Conservation (phyloP, 2,888 invertebrate genomes). For the Tachystola acroxantha region DNA sequence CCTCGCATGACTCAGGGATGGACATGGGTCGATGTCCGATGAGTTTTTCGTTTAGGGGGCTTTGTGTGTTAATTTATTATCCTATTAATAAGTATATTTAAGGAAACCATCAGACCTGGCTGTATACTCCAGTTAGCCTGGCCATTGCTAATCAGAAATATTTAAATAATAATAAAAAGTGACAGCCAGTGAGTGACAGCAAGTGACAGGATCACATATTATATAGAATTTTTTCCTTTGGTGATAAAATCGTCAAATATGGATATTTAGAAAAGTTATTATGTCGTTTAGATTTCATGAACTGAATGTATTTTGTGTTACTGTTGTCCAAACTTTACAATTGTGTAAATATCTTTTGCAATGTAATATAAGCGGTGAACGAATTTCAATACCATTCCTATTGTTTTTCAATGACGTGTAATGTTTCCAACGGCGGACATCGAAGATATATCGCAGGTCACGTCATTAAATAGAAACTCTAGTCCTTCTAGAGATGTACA, state of each 20-base stretch:
- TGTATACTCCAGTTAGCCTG: no score
- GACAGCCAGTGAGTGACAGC: background rate
- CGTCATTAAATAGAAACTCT: conserved; percentile 55
- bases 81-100: no score
- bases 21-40: no score
- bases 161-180: no score
- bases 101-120: no score
- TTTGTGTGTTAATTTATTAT: no score
- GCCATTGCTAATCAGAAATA: no score
- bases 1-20: no score
- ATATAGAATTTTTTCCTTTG: background rate
- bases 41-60: no score
- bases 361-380: conserved; percentile 41
- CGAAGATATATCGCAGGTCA: conserved; percentile 67
- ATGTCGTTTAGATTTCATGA: conserved; percentile 30
- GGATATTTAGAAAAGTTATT: conserved; percentile 23
- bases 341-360: conserved; percentile 25
- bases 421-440: conserved; percentile 73
- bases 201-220: background rate
- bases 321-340: conserved; percentile 17
- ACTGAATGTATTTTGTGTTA: conserved; percentile 17
- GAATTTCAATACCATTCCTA: conserved; percentile 33
- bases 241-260: conserved; percentile 1
- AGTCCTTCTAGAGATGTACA: conserved; percentile 60
- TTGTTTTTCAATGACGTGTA: conserved; percentile 75